These are phyloP conservation scores for Mola mola DNA, from an alignment of 2,113 vertebrate genomes.

Conservation along the genomic window DNA sequence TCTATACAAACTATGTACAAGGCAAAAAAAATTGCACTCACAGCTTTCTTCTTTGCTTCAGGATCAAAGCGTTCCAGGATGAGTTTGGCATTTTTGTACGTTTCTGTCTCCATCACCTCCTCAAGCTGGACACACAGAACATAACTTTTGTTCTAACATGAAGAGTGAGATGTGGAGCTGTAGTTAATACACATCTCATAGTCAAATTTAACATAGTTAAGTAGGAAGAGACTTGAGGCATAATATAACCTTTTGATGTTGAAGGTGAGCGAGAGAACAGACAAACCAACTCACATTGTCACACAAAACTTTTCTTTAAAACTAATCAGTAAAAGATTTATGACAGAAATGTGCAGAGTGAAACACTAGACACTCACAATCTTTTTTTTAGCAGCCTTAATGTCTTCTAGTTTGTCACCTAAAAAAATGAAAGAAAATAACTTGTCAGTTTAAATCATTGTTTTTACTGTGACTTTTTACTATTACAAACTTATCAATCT, in stretches of 20 bases:
- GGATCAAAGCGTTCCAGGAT: constrained; percentile 98
- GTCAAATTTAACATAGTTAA: background rate
- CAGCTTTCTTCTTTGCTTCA: constrained; percentile 89
- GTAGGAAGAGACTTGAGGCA: background rate
- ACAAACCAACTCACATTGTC: no score
- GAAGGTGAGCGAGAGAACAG: background rate
- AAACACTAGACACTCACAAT: constrained; percentile 86
- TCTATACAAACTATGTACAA: background rate
- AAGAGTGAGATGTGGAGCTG: background rate
- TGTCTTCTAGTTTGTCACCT: constrained; percentile 95
- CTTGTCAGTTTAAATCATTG: background rate
- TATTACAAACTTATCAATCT: background rate
- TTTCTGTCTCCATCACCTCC: constrained; percentile 99
- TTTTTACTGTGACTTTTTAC: background rate
- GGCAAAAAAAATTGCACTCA: constrained; percentile 65
- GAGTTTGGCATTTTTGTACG: constrained; percentile 95
- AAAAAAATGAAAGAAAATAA: constrained; percentile 31
- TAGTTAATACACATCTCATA: no score
- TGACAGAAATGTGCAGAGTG: background rate
- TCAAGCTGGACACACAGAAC: constrained; percentile 85
- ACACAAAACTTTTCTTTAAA: background rate
- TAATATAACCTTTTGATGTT: background rate
- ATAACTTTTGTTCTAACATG: background rate
- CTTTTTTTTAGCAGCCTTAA: constrained; percentile 93
- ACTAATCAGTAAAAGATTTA: background rate